A percentile compares a stretch with the other conserved stretches of the same genome.
These are phyloP conservation scores for Slavum lentiscoides DNA, from an alignment of 2,888 invertebrate genomes.

Conservation along the genomic window DNA sequence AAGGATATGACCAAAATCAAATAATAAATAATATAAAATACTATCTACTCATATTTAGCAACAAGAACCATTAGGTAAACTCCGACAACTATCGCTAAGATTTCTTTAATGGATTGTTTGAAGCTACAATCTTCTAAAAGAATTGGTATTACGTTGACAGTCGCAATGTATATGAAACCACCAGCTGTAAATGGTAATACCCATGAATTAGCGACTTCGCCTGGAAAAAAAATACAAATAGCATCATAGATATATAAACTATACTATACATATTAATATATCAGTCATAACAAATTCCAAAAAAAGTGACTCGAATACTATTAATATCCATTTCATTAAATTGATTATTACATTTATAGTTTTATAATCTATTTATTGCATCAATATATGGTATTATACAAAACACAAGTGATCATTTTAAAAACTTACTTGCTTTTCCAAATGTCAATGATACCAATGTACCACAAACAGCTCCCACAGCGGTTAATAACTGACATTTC, in stretches of 20 bases:
- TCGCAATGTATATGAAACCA: slow-evolving; percentile 99
- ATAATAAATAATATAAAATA: slow-evolving; percentile 4
- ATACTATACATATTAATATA: too few species aligned
- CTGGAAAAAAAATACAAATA: slow-evolving; percentile 41
- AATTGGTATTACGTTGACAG: slow-evolving; percentile 98
- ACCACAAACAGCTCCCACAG: slow-evolving; percentile 91
- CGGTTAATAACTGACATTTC: slow-evolving; percentile 89
- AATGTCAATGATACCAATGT: slow-evolving; percentile 84
- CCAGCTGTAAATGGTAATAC: slow-evolving; percentile 97
- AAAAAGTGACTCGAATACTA: too few species aligned
- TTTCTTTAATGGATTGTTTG: slow-evolving; percentile 88
- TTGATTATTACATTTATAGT: too few species aligned
- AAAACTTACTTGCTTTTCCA: slow-evolving; percentile 67
- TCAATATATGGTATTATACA: background rate
- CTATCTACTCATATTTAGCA: slow-evolving; percentile 72
- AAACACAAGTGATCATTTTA: background rate
- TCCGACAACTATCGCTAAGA: slow-evolving; percentile 82
- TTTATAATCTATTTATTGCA: too few species aligned
- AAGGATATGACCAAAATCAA: background rate
- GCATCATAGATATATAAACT: too few species aligned
- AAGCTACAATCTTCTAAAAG: slow-evolving; percentile 85
- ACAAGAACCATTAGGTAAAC: slow-evolving; percentile 96
- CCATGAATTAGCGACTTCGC: slow-evolving; percentile 77
- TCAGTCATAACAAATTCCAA: too few species aligned
- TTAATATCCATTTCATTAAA: too few species aligned